Evolutionary conservation across 1,140 invertebrate species (phyloP), one percentile per base, ranked within the genome.

Genomic region (Drosophila mauritiana): DNA sequence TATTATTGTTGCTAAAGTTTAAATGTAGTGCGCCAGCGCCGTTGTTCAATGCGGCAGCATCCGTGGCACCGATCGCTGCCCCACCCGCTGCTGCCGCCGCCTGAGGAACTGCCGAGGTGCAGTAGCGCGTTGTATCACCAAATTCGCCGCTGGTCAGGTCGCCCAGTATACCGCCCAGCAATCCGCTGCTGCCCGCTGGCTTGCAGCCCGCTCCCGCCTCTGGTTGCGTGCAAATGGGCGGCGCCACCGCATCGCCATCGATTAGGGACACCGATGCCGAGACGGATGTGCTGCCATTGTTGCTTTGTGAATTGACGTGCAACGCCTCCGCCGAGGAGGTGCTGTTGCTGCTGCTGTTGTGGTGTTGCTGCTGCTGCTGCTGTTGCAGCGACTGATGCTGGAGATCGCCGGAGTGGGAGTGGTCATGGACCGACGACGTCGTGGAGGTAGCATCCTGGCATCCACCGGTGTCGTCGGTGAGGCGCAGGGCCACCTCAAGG

Each of bases 401-500:
- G 36, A 54, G 63, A 34, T 40, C 59, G 36, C 25, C 51, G 27
- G 51, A 37, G 20, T 22, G 20, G 51, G 55, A 61, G 45, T 72
- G 55, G n/a, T 77, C 64, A 13, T 68, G 64, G 3, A 70, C 51
- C 36, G 52, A 70, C 17, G 67, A 57, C 25, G 68, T 49, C n/a
- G 68, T 56, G 17, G 68, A 57, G 13, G 42, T 52, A 51, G 51
- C 58, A 39, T 77, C 64, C 37, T 43, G 64, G 22, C 64, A 48
- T 3, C 64, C 64, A 56, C 46, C 59, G 36, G 64, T 83, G 51
- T 94, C 93, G 68, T 95, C 94, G 39, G 94, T 93, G 72, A 95
- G 92, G 6, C 94, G 93, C 62, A 97, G 93, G 83, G 96, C 96
- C 91, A 96, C 93, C 92, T 97, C 96, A 69, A 97, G 93, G 92